Percentiles rank a stretch among this genome's conserved stretches.
Conservation (phyloP, 2,888 invertebrate genomes). For the Limenitis camilla region DNA sequence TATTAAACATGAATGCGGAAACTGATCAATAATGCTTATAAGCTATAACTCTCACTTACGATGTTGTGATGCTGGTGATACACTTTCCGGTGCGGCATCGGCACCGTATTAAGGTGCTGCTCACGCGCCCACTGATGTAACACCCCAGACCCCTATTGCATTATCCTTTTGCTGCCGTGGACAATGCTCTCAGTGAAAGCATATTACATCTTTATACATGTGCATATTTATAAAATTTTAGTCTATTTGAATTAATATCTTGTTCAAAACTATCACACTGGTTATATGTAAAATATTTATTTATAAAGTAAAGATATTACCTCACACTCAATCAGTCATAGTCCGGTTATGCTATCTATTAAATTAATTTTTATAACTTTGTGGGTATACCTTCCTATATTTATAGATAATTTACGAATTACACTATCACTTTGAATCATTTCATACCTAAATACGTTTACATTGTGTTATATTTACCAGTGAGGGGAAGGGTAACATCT, state of each 20-base stretch:
- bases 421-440: too few species aligned
- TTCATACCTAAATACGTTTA: too few species aligned
- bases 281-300: too few species aligned
- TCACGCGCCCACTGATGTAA: constrained; percentile 51
- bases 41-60: constrained; percentile 52
- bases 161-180: constrained; percentile 40
- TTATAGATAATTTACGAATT: too few species aligned
- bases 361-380: too few species aligned
- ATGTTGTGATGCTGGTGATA: constrained; percentile 62
- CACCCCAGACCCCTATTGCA: constrained; percentile 44
- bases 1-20: constrained; percentile 36
- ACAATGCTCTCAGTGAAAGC: constrained; percentile 22
- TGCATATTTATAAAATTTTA: neutral
- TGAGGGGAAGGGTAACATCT: too few species aligned
- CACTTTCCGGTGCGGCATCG: constrained; percentile 53
- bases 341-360: neutral
- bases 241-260: too few species aligned
- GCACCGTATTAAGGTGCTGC: constrained; percentile 49
- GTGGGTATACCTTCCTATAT: too few species aligned
- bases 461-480: too few species aligned
- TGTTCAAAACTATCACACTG: too few species aligned
- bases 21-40: constrained; percentile 54
- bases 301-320: neutral
- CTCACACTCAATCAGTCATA: neutral
- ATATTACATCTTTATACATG: constrained; percentile 1